These are phyloP conservation scores for Venustoraphidia nigricollis DNA, from an alignment of 2,888 invertebrate genomes.

Conservation along the genomic window DNA sequence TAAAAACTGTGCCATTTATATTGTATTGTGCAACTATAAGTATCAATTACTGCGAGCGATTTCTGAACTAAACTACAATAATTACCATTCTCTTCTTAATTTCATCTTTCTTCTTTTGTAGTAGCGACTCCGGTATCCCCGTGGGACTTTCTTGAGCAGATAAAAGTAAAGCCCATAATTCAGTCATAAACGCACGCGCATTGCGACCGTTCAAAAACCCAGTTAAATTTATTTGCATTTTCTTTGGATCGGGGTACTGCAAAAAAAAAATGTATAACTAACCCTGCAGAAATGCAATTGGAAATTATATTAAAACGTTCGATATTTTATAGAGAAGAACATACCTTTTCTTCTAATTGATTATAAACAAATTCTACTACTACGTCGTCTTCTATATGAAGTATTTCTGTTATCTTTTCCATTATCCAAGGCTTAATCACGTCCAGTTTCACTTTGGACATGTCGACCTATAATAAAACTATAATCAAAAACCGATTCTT, in stretches of 20 bases:
- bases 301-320: too few species aligned
- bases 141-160: slow-evolving; percentile 91
- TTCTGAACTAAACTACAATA: slow-evolving; percentile 5
- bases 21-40: too few species aligned
- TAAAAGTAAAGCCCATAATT: slow-evolving; percentile 87
- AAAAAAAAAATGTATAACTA: slow-evolving; percentile 21
- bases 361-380: slow-evolving; percentile 98
- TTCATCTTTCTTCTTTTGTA: slow-evolving; percentile 94
- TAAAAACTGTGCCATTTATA: too few species aligned
- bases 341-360: slow-evolving; percentile 88
- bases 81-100: slow-evolving; percentile 74
- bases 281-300: neutral
- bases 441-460: slow-evolving; percentile 95
- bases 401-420: slow-evolving; percentile 85
- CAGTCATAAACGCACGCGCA: slow-evolving; percentile 93
- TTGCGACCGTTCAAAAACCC: slow-evolving; percentile 97
- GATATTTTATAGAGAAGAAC: slow-evolving; percentile 11
- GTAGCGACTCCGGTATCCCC: slow-evolving; percentile 88
- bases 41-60: neutral
- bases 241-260: slow-evolving; percentile 90
- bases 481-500: neutral
- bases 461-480: slow-evolving; percentile 60
- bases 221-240: slow-evolving; percentile 99
- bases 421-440: slow-evolving; percentile 99
- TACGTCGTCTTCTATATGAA: slow-evolving; percentile 98